Percentiles rank a stretch among this genome's conserved stretches.
Conservation (phyloP, 2,797 vertebrate genomes). For the Cossypha polioptera region DNA sequence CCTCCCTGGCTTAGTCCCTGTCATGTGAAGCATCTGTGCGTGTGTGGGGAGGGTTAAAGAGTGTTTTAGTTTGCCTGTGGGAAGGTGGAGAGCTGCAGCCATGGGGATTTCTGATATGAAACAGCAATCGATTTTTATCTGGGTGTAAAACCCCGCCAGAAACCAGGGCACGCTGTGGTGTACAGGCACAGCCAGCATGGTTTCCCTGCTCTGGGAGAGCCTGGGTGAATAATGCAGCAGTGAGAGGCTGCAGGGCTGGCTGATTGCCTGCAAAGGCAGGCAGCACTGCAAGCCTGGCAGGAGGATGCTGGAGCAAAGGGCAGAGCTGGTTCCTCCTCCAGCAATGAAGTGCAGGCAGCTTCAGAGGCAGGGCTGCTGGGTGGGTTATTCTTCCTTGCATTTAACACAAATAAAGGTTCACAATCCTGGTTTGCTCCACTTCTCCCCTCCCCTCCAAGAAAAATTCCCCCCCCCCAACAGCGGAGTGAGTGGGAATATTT, state of each 20-base stretch:
- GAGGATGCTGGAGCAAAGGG: neutral
- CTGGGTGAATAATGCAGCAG: neutral
- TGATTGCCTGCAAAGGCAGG: neutral
- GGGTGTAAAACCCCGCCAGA: neutral
- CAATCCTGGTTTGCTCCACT: neutral
- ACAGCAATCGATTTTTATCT: neutral
- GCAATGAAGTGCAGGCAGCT: neutral
- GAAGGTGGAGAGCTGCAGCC: neutral
- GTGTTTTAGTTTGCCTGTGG: neutral
- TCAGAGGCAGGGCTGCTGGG: neutral
- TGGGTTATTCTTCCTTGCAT: neutral
- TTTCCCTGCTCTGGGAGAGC: neutral
- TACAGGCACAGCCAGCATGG: neutral
- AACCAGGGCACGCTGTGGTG: neutral
- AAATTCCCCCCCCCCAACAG: neutral
- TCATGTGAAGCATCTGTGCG: neutral
- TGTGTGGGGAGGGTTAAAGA: neutral
- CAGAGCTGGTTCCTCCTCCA: neutral
- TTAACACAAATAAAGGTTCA: neutral
- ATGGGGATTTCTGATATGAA: neutral
- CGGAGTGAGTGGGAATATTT: neutral
- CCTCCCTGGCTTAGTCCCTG: neutral
- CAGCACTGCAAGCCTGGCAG: neutral
- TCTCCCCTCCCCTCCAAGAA: neutral
- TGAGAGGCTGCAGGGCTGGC: fast-evolving